Conservation (phyloP, 1,140 invertebrate genomes). For the Mesaphorura yosii region DNA sequence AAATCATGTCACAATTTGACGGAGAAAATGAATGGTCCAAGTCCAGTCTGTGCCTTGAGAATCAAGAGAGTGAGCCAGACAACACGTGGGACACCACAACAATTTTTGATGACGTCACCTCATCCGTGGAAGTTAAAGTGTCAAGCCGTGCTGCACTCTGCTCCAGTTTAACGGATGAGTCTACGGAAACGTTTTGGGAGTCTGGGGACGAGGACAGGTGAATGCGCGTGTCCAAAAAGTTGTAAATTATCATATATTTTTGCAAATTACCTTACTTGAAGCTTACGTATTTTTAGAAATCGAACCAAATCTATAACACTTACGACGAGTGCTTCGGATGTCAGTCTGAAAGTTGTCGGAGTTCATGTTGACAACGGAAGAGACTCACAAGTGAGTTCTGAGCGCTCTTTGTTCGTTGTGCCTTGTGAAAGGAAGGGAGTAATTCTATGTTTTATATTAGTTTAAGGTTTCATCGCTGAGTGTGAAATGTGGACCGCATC, state of each 20-base stretch:
- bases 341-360: conserved; percentile 45
- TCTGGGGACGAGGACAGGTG: conserved; percentile 83
- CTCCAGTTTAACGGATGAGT: conserved; percentile 78
- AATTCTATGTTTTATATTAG: conserved; percentile 45
- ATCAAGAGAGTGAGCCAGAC: conserved; percentile 31
- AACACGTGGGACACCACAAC: conserved; percentile 33
- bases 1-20: conserved; percentile 85
- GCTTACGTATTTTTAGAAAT: no score
- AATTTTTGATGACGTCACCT: conserved; percentile 59
- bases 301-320: conserved; percentile 69
- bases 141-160: conserved; percentile 90
- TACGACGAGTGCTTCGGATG: conserved; percentile 41
- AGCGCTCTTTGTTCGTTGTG: background rate
- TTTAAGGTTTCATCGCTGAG: conserved; percentile 75
- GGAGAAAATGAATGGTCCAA: conserved; percentile 45
- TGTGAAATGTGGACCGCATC: conserved; percentile 65
- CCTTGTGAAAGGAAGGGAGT: background rate
- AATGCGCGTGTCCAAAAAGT: conserved; percentile 5
- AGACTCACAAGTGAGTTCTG: conserved; percentile 63
- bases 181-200: conserved; percentile 98
- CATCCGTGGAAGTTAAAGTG: conserved; percentile 64
- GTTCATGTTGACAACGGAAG: conserved; percentile 87
- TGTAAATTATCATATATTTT: background rate
- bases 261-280: conserved; percentile 2
- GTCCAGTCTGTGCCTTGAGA: conserved; percentile 2